These are phyloP conservation scores for Brachirus orientalis DNA, from an alignment of 2,113 vertebrate genomes.

Conservation along the genomic window DNA sequence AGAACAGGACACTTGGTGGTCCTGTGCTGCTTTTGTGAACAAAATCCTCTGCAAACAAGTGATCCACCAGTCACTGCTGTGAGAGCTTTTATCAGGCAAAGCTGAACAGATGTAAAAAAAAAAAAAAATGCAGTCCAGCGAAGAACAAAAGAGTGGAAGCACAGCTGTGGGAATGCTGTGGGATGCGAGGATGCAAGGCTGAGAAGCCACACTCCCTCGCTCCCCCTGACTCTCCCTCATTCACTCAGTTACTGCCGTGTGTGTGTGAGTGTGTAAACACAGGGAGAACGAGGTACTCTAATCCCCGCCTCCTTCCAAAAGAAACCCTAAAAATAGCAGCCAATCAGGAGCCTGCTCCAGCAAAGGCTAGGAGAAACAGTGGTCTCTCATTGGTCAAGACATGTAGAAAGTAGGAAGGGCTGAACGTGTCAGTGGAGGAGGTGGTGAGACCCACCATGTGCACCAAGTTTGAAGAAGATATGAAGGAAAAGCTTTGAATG, in stretches of 20 bases:
- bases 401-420: conserved; percentile 47
- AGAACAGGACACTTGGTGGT: conserved; percentile 36
- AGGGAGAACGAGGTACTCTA: conserved; percentile 62
- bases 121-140: conserved; percentile 12
- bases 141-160: conserved; percentile 29
- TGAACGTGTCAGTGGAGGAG: conserved; percentile 49
- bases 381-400: conserved; percentile 56
- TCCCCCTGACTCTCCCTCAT: conserved; percentile 62
- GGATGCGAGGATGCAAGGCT: conserved; percentile 48
- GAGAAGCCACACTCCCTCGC: conserved; percentile 37
- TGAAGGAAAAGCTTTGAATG: conserved; percentile 61
- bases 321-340: conserved; percentile 67
- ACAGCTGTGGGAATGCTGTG: conserved; percentile 37
- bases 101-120: conserved; percentile 9
- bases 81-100: conserved; percentile 17
- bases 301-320: conserved; percentile 66
- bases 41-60: conserved; percentile 44
- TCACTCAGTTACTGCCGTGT: conserved; percentile 60
- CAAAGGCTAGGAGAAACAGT: conserved; percentile 32
- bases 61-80: conserved; percentile 22
- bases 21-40: conserved; percentile 29
- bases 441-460: conserved; percentile 70
- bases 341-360: conserved; percentile 60
- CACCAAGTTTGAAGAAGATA: conserved; percentile 74
- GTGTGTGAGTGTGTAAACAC: conserved; percentile 69